A percentile compares a stretch with the other conserved stretches of the same genome.
phyloP scores from a whole-genome alignment of 2,888 invertebrate genomes.

The Folsomia manolachei region DNA sequence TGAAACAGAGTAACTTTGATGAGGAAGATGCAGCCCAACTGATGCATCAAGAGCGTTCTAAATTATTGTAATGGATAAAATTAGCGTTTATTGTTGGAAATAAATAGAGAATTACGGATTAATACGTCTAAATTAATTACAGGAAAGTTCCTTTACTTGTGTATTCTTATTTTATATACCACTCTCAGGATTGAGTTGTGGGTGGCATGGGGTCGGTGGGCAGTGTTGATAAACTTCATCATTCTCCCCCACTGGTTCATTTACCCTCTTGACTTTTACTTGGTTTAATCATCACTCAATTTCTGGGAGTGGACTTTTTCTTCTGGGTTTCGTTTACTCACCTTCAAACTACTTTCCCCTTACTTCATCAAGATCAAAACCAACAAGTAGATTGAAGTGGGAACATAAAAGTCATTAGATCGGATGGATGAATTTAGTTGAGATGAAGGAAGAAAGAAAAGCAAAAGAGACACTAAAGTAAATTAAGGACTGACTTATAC shows the following conservation, averaged over 20 bases:
- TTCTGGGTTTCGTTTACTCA: constrained; percentile 11
- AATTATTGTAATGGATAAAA: not conserved
- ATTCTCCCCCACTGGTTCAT: not conserved
- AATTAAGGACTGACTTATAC: too few species aligned
- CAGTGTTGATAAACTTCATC: not conserved
- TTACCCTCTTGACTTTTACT: constrained; percentile 1
- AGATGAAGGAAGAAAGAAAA: not conserved
- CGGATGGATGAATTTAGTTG: not conserved
- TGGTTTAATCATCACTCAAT: not conserved
- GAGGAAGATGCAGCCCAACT: not conserved
- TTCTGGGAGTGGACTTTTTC: not conserved
- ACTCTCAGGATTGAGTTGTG: not conserved
- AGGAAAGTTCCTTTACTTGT: not conserved
- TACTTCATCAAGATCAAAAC: not conserved
- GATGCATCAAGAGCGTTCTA: not conserved
- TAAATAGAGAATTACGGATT: not conserved
- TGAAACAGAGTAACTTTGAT: not conserved
- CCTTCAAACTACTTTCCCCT: constrained; percentile 1
- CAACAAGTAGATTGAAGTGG: not conserved
- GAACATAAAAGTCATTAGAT: not conserved
- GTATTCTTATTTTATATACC: not conserved
- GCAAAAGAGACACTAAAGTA: too few species aligned
- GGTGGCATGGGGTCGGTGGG: not conserved
- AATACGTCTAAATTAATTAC: too few species aligned
- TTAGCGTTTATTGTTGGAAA: too few species aligned